Evolutionary conservation across 2,888 invertebrate genomes (phyloP).

Genomic region (Trilocha varians): DNA sequence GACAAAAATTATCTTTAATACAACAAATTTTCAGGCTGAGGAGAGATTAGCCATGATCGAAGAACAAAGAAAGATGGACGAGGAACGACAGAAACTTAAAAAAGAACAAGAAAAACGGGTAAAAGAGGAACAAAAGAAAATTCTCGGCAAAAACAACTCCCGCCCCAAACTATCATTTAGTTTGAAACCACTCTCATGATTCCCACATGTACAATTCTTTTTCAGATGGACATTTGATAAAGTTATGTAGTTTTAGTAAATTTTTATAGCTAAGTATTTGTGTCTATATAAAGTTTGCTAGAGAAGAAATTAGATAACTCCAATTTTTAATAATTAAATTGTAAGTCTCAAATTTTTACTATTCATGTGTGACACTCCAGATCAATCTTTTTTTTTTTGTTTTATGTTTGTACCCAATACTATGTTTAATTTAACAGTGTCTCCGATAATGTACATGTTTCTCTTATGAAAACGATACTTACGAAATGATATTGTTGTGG

Average conservation of each 20-base stretch:
- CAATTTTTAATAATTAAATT: background rate
- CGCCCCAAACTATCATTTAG: conserved; percentile 95
- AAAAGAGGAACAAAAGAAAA: conserved; percentile 97
- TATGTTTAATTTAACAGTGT: too few species aligned
- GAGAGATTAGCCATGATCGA: conserved; percentile 97
- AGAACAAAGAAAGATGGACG: conserved; percentile 96
- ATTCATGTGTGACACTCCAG: too few species aligned
- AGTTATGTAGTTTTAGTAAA: background rate
- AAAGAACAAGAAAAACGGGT: conserved; percentile 94
- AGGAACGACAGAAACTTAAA: conserved; percentile 92
- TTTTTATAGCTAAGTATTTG: background rate
- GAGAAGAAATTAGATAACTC: background rate
- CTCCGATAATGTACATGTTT: too few species aligned
- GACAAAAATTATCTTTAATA: too few species aligned
- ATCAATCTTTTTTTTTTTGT: too few species aligned
- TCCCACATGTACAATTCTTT: background rate
- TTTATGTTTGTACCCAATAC: too few species aligned
- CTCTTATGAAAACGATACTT: too few species aligned
- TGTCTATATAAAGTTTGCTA: background rate
- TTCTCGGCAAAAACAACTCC: conserved; percentile 97
- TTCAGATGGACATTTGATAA: background rate
- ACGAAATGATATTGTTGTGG: too few species aligned
- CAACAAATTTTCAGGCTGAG: conserved; percentile 86
- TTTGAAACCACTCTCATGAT: conserved; percentile 84
- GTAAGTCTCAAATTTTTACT: background rate